phyloP scores from a whole-genome alignment of 1,140 invertebrate genomes.

The Leptinotarsa texana region DNA sequence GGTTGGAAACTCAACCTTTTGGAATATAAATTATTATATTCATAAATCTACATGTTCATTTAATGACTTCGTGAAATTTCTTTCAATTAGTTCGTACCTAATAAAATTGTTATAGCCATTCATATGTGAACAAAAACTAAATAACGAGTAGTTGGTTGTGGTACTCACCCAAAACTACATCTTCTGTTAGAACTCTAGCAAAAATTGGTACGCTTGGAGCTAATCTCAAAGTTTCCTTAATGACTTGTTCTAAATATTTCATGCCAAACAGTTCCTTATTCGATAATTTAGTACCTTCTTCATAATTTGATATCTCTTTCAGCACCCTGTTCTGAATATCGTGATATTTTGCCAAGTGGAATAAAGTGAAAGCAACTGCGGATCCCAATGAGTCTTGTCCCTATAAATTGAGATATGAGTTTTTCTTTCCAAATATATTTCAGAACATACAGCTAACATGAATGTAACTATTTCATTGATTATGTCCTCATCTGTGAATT shows the following conservation, averaged over 20 bases:
- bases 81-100: no score
- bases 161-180: constrained; percentile 57
- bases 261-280: constrained; percentile 58
- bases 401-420: constrained; percentile 53
- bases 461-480: constrained; percentile 74
- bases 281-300: constrained; percentile 16
- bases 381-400: constrained; percentile 77
- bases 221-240: constrained; percentile 69
- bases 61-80: no score
- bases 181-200: constrained; percentile 62
- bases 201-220: constrained; percentile 73
- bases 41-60: no score
- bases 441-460: constrained; percentile 68
- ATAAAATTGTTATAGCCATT: no score
- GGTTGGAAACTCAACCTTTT: no score
- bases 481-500: constrained; percentile 71
- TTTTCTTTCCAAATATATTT: constrained; percentile 1
- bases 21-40: no score
- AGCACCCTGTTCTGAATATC: constrained; percentile 65
- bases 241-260: constrained; percentile 69
- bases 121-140: no score
- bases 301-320: constrained; percentile 56
- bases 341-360: constrained; percentile 63
- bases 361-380: constrained; percentile 64
- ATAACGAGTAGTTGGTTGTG: neutral